Conservation (phyloP, 2,888 invertebrate species). For the Lasioglossum pauxillum region DNA sequence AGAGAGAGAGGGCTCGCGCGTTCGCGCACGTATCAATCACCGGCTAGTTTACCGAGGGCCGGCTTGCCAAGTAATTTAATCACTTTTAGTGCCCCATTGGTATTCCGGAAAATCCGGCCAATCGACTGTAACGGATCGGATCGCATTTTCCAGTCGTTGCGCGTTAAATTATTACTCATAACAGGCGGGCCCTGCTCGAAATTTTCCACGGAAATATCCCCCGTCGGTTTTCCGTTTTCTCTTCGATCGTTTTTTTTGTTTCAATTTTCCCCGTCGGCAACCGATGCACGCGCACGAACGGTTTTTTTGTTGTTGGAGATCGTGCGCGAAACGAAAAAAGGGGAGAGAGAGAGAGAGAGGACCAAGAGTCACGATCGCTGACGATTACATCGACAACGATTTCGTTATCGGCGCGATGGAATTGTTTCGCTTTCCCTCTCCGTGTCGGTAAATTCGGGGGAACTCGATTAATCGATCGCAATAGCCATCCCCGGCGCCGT, state of each 20-base stretch:
- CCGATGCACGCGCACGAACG: neutral
- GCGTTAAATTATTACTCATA: conserved; percentile 60
- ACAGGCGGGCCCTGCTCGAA: conserved; percentile 19
- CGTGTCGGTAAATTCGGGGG: conserved; percentile 26
- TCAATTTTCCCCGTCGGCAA: neutral
- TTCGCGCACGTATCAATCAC: conserved; percentile 70
- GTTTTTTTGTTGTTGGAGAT: neutral
- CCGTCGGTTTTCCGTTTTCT: neutral
- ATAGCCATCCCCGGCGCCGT: conserved; percentile 32
- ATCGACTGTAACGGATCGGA: conserved; percentile 60
- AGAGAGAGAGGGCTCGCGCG: conserved; percentile 47
- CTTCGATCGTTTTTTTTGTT: neutral
- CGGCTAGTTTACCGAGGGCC: conserved; percentile 67
- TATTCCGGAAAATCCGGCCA: conserved; percentile 69
- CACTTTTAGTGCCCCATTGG: conserved; percentile 71
- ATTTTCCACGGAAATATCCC: conserved; percentile 15
- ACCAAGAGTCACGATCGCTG: conserved; percentile 1
- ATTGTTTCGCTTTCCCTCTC: conserved; percentile 24
- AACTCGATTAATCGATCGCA: conserved; percentile 52
- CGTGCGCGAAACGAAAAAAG: neutral
- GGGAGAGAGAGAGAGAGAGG: neutral
- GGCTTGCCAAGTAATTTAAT: conserved; percentile 73
- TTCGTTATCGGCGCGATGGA: conserved; percentile 18
- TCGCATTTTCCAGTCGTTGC: conserved; percentile 37
- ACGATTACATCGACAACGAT: conserved; percentile 30